Conservation (phyloP, 2,888 invertebrate species). For the Idaea aversata region DNA sequence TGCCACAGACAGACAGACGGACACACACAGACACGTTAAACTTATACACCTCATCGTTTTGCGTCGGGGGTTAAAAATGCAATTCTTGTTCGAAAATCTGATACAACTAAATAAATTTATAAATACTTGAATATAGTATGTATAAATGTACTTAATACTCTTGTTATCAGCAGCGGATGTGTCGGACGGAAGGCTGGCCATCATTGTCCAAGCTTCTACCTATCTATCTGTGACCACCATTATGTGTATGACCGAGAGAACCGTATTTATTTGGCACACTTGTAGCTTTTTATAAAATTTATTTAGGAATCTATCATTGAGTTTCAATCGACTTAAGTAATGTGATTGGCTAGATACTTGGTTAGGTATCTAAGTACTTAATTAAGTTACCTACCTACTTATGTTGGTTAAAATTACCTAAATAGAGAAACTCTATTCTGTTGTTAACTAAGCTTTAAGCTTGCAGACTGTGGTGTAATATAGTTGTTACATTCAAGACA, state of each 20-base stretch:
- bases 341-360: too few relatives aligned
- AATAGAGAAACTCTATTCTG: not conserved
- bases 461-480: constrained; percentile 5
- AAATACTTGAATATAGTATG: not conserved
- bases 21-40: too few relatives aligned
- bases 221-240: constrained; percentile 1
- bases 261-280: not conserved
- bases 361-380: too few relatives aligned
- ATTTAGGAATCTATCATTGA: not conserved
- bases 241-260: constrained; percentile 7
- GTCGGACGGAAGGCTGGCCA: constrained; percentile 59
- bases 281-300: not conserved
- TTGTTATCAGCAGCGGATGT: constrained; percentile 67
- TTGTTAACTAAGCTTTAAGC: not conserved
- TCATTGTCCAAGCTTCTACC: not conserved
- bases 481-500: constrained; percentile 19
- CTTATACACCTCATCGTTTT: too few relatives aligned
- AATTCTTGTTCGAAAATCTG: too few relatives aligned
- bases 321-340: not conserved
- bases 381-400: too few relatives aligned
- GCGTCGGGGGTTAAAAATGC: too few relatives aligned
- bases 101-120: too few relatives aligned
- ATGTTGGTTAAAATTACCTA: too few relatives aligned
- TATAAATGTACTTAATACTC: not conserved
- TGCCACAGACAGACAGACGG: too few relatives aligned